Percentiles rank a stretch among this genome's conserved stretches.
Conservation (phyloP, 1,140 invertebrate genomes). For the Armadillidium nasatum region DNA sequence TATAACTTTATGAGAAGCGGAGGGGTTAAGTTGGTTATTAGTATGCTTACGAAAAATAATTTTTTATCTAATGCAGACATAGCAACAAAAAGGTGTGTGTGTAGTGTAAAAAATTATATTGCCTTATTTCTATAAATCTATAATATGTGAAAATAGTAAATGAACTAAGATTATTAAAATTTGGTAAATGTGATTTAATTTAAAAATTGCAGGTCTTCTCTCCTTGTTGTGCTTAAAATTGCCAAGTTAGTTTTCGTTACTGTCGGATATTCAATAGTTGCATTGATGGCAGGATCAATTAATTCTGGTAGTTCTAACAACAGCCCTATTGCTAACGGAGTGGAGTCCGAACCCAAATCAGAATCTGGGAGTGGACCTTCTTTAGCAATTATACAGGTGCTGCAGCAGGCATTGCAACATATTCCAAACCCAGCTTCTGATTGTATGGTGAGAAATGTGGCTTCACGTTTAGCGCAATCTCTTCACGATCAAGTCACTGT, state of each 20-base stretch:
- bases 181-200: background rate
- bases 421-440: constrained; percentile 67
- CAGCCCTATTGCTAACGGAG: constrained; percentile 47
- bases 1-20: constrained; percentile 81
- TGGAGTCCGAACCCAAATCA: constrained; percentile 21
- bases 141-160: too few relatives aligned
- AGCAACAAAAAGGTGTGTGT: constrained; percentile 63
- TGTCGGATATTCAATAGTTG: constrained; percentile 51
- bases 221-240: constrained; percentile 79
- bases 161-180: background rate
- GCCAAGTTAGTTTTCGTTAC: constrained; percentile 79
- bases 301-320: constrained; percentile 19
- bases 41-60: constrained; percentile 81
- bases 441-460: constrained; percentile 65
- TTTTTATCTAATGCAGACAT: constrained; percentile 77
- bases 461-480: constrained; percentile 67
- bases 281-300: constrained; percentile 35
- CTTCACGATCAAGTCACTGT: constrained; percentile 56
- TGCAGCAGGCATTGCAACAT: constrained; percentile 66
- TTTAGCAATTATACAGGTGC: constrained; percentile 51
- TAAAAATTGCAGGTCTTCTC: constrained; percentile 61
- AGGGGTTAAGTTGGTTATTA: constrained; percentile 71
- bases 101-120: background rate
- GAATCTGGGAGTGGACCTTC: background rate
- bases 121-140: too few relatives aligned